Base-by-base conservation (phyloP, 2,797 vertebrate species). In the Apogon talboti region DNA sequence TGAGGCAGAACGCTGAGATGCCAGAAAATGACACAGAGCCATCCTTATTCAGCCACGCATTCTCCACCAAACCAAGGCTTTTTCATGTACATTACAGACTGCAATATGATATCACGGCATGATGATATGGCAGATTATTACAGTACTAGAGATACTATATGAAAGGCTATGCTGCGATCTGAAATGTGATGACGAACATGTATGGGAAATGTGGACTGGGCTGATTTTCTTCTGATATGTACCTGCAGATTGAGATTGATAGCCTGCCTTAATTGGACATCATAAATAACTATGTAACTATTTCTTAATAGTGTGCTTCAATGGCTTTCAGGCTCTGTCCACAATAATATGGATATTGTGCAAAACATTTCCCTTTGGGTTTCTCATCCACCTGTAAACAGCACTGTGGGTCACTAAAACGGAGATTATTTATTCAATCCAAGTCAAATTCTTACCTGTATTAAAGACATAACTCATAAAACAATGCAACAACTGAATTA, bases 21-120 rank as follows among this genome's bases (percentile, higher is more conserved):
- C 56, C 65, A 80, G 76, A 89, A 88, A 85, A 84, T 37, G 61
- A 82, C 63, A 76, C 38, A 0, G 18, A 58, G 24, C 13, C 52
- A 42, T 18, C 37, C 55, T 53, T 59, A 52, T 62, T 59, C 74
- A 63, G 44, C 69, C 63, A 61, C 28, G 37, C 11, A 15, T 7
- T 33, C 57, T 51, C 51, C 49, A 14, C 73, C 60, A 65, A 71
- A 42, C 54, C n/a, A 15, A 52, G 38, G 28, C 58, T 58, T n/a
- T 14, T 53, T 66, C 63, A 56, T 81, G 69, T 75, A 79, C 71
- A 84, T 88, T 79, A 83, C 38, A 59, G 67, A 37, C 45, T 64
- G 81, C 70, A 76, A 90, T n/a, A 13, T 59, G 75, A 89, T 63
- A 75, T 42, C 6, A 57, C 46, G 24, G 52, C 44, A 72, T 59